Conservation (phyloP, 1,140 invertebrate species). For the Habropoda laboriosa region DNA sequence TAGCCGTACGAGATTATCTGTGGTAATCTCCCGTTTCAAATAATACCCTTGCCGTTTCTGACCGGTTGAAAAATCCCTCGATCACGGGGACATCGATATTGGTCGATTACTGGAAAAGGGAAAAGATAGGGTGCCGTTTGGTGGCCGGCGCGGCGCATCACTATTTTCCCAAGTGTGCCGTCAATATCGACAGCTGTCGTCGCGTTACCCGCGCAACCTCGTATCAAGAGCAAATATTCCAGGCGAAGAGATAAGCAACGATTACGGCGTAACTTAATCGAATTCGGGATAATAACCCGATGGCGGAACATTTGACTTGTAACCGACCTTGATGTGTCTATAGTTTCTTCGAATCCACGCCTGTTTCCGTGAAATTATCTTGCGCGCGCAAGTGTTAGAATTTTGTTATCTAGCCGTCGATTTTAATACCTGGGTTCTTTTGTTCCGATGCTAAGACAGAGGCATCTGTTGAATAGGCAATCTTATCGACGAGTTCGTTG, state of each 20-base stretch:
- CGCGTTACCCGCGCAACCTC: background rate
- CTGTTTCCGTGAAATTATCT: background rate
- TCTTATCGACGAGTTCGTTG: background rate
- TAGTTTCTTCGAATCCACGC: background rate
- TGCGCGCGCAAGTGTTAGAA: background rate
- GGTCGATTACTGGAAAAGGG: conserved; percentile 20
- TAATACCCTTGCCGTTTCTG: conserved; percentile 15
- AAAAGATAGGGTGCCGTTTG: conserved; percentile 13
- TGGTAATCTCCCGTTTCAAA: conserved; percentile 61
- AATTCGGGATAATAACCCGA: background rate
- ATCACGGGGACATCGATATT: conserved; percentile 10
- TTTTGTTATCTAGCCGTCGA: fast-evolving
- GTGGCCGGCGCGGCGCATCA: background rate
- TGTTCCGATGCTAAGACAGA: background rate
- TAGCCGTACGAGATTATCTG: conserved; percentile 70
- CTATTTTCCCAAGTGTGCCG: conserved; percentile 8
- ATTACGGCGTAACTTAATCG: background rate
- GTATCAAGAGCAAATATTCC: conserved; percentile 33
- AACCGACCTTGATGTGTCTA: background rate
- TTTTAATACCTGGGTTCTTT: background rate
- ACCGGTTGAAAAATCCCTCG: conserved; percentile 20
- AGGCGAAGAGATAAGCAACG: background rate
- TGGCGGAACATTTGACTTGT: background rate
- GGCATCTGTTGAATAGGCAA: background rate
- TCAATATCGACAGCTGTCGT: conserved; percentile 27